Evolutionary conservation across 2,797 vertebrate species (phyloP).

Genomic region (Psittacula derbiana): DNA sequence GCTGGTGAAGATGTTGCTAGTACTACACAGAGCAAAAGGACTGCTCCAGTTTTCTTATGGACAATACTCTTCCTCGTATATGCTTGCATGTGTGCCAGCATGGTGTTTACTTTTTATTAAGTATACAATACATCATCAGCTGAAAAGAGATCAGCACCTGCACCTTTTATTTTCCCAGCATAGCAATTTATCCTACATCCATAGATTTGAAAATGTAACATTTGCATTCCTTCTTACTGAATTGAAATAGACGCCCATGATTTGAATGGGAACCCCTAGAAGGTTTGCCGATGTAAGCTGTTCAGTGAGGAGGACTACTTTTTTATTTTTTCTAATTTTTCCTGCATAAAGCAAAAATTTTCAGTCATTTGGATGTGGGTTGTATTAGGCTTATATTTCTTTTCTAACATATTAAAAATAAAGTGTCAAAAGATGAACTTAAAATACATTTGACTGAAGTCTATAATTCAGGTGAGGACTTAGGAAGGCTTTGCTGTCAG

Average conservation of each 20-base stretch:
- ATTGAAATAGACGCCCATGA: background rate
- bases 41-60: background rate
- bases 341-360: background rate
- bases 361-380: background rate
- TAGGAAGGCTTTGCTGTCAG: background rate
- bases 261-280: background rate
- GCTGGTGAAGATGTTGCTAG: background rate
- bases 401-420: background rate
- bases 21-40: background rate
- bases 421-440: background rate
- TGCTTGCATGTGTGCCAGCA: background rate
- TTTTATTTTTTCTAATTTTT: accelerated
- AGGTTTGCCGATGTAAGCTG: background rate
- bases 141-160: background rate
- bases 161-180: background rate
- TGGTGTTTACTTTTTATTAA: background rate
- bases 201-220: background rate
- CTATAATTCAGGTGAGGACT: background rate
- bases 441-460: background rate
- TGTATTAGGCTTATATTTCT: background rate
- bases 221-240: background rate
- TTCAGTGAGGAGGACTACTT: background rate
- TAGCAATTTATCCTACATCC: background rate
- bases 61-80: background rate
- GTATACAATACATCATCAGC: background rate